Evolutionary conservation across 2,113 vertebrate genomes (phyloP).

Genomic region (Ptilorrhoa leucosticta): DNA sequence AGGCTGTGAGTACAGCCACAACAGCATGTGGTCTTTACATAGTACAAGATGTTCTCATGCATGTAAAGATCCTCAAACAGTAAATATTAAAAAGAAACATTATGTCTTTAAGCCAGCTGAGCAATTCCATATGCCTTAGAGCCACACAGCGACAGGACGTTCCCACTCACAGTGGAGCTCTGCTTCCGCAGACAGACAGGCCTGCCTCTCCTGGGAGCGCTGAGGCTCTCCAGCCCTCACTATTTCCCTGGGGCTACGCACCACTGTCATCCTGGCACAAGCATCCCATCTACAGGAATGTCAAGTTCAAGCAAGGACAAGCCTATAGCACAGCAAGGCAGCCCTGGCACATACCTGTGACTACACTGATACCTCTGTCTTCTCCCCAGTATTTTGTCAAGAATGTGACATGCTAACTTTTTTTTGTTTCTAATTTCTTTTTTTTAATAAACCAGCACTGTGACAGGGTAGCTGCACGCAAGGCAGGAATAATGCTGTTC

Average conservation of each 20-base stretch:
- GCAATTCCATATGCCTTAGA: background rate
- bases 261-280: background rate
- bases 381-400: background rate
- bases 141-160: background rate
- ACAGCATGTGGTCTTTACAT: rapidly evolving
- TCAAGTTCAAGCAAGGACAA: background rate
- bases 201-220: background rate
- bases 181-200: background rate
- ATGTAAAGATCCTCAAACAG: background rate
- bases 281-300: background rate
- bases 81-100: background rate
- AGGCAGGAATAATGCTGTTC: background rate
- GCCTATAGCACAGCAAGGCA: background rate
- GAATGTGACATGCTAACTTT: background rate
- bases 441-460: background rate
- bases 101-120: background rate
- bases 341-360: background rate
- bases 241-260: background rate
- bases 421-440: background rate
- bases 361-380: background rate
- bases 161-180: rapidly evolving
- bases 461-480: background rate
- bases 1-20: background rate
- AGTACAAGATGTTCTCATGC: background rate
- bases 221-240: rapidly evolving